phyloP scores from a whole-genome alignment of 2,888 invertebrate species.

The Sialis fuliginosa region DNA sequence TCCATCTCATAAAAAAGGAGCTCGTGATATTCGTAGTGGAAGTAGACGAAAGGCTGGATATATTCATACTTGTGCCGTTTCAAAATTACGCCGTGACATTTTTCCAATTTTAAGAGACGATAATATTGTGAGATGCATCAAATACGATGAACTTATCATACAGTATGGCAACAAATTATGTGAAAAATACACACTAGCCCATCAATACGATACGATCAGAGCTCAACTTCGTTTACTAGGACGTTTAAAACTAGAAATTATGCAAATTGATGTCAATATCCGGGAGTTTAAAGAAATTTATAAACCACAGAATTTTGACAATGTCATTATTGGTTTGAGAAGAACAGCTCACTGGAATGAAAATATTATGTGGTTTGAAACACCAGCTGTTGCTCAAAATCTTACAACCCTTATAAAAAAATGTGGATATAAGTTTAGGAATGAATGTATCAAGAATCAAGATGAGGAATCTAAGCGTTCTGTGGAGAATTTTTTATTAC shows the following conservation, averaged over 20 bases:
- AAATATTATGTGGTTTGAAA: not conserved
- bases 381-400: not conserved
- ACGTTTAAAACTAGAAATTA: conserved; percentile 7
- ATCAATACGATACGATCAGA: conserved; percentile 9
- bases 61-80: no score
- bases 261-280: conserved; percentile 1
- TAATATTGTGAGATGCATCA: conserved; percentile 6
- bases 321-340: conserved; percentile 2
- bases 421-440: not conserved
- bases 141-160: not conserved
- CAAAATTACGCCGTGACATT: no score
- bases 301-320: conserved; percentile 7
- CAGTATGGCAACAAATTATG: conserved; percentile 3
- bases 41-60: no score
- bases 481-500: conserved; percentile 2
- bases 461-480: conserved; percentile 1
- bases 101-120: conserved; percentile 1
- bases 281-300: conserved; percentile 7
- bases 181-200: conserved; percentile 7
- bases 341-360: conserved; percentile 2
- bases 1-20: no score
- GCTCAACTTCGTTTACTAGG: conserved; percentile 7
- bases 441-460: not conserved
- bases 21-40: no score
- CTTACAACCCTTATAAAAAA: not conserved